Evolutionary conservation across 2,797 vertebrate genomes (phyloP).

Genomic region (Forpus xanthops): DNA sequence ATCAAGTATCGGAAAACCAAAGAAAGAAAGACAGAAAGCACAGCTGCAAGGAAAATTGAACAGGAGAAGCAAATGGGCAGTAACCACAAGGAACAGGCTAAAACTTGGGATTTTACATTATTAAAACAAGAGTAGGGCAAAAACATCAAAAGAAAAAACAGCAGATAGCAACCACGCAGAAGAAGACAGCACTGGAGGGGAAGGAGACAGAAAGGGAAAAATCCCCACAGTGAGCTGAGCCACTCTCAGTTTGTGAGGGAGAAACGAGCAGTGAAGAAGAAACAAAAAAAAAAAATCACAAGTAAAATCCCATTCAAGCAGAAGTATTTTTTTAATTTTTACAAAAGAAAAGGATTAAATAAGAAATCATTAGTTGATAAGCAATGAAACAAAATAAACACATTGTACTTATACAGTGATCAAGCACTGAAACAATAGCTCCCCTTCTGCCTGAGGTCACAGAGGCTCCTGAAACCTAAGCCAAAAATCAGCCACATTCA

Average conservation of each 20-base stretch:
- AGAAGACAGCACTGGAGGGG: background rate
- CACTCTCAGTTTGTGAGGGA: background rate
- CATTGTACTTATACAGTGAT: background rate
- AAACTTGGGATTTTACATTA: conserved; percentile 38
- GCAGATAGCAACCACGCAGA: background rate
- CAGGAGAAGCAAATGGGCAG: background rate
- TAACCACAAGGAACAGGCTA: background rate
- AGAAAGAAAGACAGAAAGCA: background rate
- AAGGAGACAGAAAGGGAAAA: conserved; percentile 10
- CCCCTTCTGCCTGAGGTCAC: background rate
- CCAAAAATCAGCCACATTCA: conserved; percentile 14
- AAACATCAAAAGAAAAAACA: conserved; percentile 23
- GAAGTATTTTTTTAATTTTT: background rate
- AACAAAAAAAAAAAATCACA: background rate
- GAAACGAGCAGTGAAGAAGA: background rate
- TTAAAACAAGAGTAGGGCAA: conserved; percentile 17
- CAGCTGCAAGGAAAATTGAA: conserved; percentile 13
- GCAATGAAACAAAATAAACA: background rate
- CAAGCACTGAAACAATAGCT: background rate
- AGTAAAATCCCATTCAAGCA: background rate
- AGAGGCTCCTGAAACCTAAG: background rate
- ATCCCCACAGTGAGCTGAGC: background rate
- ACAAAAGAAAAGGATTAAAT: background rate
- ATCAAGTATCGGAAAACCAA: conserved; percentile 2
- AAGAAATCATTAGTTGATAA: background rate